phyloP scores from a whole-genome alignment of 2,797 vertebrate species.

The Pampus argenteus region DNA sequence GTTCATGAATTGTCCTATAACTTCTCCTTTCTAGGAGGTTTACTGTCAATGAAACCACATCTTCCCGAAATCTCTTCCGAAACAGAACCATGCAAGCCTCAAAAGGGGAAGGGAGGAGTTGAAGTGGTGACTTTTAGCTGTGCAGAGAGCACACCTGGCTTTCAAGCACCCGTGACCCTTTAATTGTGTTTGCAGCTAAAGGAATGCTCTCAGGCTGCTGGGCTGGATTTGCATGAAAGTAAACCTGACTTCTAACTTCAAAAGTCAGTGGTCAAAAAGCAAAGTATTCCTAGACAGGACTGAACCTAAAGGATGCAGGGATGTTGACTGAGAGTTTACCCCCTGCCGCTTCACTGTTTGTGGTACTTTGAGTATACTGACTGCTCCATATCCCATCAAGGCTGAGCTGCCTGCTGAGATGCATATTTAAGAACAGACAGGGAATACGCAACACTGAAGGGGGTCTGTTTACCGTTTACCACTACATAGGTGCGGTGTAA shows the following conservation, averaged over 20 bases:
- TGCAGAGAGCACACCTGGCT: constrained; percentile 41
- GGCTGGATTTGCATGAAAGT: constrained; percentile 25
- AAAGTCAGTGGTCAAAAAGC: constrained; percentile 12
- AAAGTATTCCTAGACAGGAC: neutral
- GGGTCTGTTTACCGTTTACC: neutral
- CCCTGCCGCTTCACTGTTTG: constrained; percentile 42
- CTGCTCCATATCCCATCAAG: constrained; percentile 30
- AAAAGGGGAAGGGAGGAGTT: constrained; percentile 25
- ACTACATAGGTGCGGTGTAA: constrained; percentile 1
- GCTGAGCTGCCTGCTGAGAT: constrained; percentile 37
- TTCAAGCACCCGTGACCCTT: constrained; percentile 8
- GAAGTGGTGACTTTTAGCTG: neutral
- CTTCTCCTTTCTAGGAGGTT: constrained; percentile 54
- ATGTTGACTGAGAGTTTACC: constrained; percentile 29
- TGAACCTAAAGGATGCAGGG: constrained; percentile 3
- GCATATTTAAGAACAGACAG: constrained; percentile 23
- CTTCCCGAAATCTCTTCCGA: constrained; percentile 28
- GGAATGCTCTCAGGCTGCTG: constrained; percentile 41
- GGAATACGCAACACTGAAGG: constrained; percentile 56
- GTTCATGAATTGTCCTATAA: constrained; percentile 23
- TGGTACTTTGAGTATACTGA: constrained; percentile 7
- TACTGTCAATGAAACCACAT: constrained; percentile 47
- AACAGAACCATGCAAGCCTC: constrained; percentile 11
- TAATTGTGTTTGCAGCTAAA: constrained; percentile 24
- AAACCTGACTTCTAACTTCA: constrained; percentile 19